Evolutionary conservation across 2,888 invertebrate genomes (phyloP).

Genomic region (Melangyna quadrimaculata): DNA sequence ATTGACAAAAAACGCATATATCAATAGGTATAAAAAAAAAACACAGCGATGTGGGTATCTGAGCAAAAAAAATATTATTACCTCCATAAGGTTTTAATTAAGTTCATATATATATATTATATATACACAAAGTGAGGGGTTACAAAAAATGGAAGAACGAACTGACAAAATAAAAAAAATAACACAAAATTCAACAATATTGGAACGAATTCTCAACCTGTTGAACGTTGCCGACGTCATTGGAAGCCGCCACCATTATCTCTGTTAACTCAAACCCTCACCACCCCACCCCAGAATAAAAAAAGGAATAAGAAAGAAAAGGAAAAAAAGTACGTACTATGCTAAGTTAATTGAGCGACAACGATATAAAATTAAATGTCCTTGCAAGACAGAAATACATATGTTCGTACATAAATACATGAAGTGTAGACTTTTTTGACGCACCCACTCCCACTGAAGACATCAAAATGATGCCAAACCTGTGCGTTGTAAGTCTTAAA

Average conservation of each 20-base stretch:
- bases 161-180: background rate
- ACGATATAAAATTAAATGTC: conserved; percentile 45
- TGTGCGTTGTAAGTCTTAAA: background rate
- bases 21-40: background rate
- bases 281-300: background rate
- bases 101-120: too few species aligned
- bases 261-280: background rate
- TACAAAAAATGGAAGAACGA: background rate
- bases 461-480: conserved; percentile 19
- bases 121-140: background rate
- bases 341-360: conserved; percentile 65
- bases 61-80: background rate
- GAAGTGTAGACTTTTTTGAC: conserved; percentile 7
- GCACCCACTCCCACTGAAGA: background rate
- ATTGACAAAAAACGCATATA: conserved; percentile 42
- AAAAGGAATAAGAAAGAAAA: background rate
- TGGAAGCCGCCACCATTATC: conserved; percentile 14
- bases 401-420: background rate
- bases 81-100: conserved; percentile 11
- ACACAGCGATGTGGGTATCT: background rate
- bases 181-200: conserved; percentile 14
- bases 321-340: background rate
- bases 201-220: conserved; percentile 55
- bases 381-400: conserved; percentile 21
- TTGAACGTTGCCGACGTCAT: conserved; percentile 49